Base-by-base conservation (phyloP, 2,888 invertebrate genomes). In the Polylopha cassiicola region DNA sequence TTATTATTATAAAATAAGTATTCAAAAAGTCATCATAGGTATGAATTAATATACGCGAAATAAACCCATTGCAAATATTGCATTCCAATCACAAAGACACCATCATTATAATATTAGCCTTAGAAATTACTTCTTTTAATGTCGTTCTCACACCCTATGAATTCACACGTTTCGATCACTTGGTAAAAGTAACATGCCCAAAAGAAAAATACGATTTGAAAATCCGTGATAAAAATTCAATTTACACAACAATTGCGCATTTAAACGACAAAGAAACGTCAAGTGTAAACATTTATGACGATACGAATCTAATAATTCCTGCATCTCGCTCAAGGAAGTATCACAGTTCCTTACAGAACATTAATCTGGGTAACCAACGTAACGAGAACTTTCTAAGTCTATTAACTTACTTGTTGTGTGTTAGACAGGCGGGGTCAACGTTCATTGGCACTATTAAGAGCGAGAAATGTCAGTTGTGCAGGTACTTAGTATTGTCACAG, bases 391-490 rank as follows among this genome's bases (percentile, higher is more conserved):
- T 38, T 24, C 44, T 36, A 42, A 29, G 50, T 53, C 48, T 51
- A 57, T 48, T 41, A 44, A 42, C 43, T 34, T 16, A 4, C 5
- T 39, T 46, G 26, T 53, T 61, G 63, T 65, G 63, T 65, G 64
- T 69, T 55, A 54, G 43, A 13, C 56, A 65, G 65, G 62, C 58
- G 61, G 60, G 68, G 55, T 61, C 70, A 61, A 43, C 37, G 48
- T 53, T 46, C 55, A 52, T 63, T 62, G 65, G 39, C 52, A 51
- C 46, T 34, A 53, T 55, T 55, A 58, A 58, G 29, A 18, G 28
- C 33, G n/a, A 39, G 39, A 34, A 39, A 34, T 39, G 33, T 39
- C 39, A 33, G 39, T 28, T 39, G 23, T 21, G 27, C 33, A 39
- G 39, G 39, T 39, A 39, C 39, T 39, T 39, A 28, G 23, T 20